A percentile compares a stretch with the other conserved stretches of the same genome.
Evolutionary conservation across 2,888 invertebrate species (phyloP).

Genomic region (Rugalucina vietnamica): DNA sequence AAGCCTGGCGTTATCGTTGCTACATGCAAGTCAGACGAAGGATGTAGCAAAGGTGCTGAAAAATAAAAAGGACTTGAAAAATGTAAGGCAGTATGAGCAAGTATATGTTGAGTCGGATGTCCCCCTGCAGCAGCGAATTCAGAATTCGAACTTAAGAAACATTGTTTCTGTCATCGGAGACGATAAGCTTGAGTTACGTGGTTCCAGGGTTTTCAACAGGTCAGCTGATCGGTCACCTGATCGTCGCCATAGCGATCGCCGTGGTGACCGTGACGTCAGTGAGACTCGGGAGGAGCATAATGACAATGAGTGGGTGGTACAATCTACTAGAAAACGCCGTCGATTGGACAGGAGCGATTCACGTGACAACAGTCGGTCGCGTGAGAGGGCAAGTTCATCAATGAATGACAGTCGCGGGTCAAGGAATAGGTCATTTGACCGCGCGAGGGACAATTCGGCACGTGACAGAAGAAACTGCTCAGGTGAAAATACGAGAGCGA

Average conservation of each 20-base stretch:
- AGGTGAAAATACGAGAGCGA: neutral
- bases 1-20: neutral
- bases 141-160: neutral
- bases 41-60: neutral
- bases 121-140: neutral
- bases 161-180: neutral
- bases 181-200: neutral
- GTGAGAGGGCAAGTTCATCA: neutral
- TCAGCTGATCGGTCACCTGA: neutral
- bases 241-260: neutral
- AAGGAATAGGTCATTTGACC: neutral
- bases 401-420: neutral
- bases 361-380: neutral
- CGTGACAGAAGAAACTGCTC: neutral
- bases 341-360: slow-evolving; percentile 6
- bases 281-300: neutral
- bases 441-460: neutral
- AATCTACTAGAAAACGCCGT: neutral
- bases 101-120: neutral
- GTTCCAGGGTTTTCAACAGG: neutral
- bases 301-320: neutral
- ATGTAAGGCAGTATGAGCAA: neutral
- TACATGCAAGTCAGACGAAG: neutral
- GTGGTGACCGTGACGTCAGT: neutral
- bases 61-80: neutral